Conservation (phyloP, 1,140 invertebrate species). For the Drosophila paulistorum region DNA sequence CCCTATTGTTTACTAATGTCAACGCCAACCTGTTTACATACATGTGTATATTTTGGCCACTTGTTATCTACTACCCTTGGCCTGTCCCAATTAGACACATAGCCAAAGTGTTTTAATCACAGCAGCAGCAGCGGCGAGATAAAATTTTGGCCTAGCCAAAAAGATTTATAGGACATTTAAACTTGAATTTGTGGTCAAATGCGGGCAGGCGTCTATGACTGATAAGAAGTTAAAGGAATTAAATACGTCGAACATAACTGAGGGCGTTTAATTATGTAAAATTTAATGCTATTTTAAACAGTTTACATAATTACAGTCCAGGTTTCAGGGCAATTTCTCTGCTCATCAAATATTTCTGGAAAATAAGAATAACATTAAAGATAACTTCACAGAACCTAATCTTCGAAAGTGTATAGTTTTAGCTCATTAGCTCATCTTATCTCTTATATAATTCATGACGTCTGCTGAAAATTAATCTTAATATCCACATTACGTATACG, state of each 20-base stretch:
- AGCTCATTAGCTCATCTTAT: not conserved
- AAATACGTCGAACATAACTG: not conserved
- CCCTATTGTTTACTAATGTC: slow-evolving; percentile 27
- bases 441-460: slow-evolving; percentile 1
- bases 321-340: no score
- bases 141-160: slow-evolving; percentile 50
- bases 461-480: slow-evolving; percentile 1
- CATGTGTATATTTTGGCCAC: slow-evolving; percentile 26
- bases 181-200: slow-evolving; percentile 54
- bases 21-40: slow-evolving; percentile 49
- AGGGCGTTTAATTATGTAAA: not conserved
- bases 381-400: no score
- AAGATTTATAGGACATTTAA: slow-evolving; percentile 67
- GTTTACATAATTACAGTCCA: no score
- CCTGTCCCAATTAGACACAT: slow-evolving; percentile 60
- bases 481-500: slow-evolving; percentile 40
- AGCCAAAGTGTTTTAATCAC: slow-evolving; percentile 55
- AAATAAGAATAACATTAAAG: no score
- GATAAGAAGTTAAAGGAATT: not conserved
- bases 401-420: not conserved
- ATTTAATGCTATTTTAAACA: not conserved
- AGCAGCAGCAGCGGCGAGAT: slow-evolving; percentile 32
- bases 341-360: no score
- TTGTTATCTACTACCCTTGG: slow-evolving; percentile 32
- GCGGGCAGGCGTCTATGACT: slow-evolving; percentile 32